Conservation (phyloP, 2,888 invertebrate species). For the Eudiplozoon nipponicum region DNA sequence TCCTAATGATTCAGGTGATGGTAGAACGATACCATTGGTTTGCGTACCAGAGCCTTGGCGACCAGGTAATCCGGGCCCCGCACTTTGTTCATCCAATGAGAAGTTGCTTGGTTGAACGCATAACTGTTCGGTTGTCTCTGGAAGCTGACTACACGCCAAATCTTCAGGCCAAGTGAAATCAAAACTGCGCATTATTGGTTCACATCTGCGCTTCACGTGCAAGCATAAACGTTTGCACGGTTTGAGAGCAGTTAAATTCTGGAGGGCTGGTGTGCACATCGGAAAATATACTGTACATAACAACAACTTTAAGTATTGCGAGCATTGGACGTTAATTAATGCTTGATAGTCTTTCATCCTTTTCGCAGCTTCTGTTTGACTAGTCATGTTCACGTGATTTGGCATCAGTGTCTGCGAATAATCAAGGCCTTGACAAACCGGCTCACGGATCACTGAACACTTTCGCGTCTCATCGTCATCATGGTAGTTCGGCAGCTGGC, state of each 20-base stretch:
- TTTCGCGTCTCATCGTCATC: too few species aligned
- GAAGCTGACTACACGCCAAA: constrained; percentile 46
- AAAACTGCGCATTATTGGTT: constrained; percentile 35
- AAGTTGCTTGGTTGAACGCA: constrained; percentile 39
- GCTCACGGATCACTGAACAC: too few species aligned
- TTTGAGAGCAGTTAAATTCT: background rate
- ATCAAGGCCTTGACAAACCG: too few species aligned
- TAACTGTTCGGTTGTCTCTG: constrained; percentile 37
- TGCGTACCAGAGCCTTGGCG: background rate
- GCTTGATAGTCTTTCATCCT: constrained; percentile 41
- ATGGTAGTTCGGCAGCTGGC: too few species aligned
- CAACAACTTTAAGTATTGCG: constrained; percentile 46
- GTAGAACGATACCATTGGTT: too few species aligned
- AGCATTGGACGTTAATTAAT: constrained; percentile 45
- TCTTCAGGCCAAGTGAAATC: constrained; percentile 39
- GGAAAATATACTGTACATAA: constrained; percentile 62
- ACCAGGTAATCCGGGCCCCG: background rate
- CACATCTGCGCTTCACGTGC: constrained; percentile 21
- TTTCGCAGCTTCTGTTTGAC: constrained; percentile 46
- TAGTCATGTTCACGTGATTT: constrained; percentile 46
- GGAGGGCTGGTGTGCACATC: constrained; percentile 34
- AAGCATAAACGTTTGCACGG: constrained; percentile 11
- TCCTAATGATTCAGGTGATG: too few species aligned
- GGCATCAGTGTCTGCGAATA: constrained; percentile 56
- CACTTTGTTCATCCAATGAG: constrained; percentile 19